Conservation (phyloP, 1,140 invertebrate genomes). For the Vollenhovia emeryi region DNA sequence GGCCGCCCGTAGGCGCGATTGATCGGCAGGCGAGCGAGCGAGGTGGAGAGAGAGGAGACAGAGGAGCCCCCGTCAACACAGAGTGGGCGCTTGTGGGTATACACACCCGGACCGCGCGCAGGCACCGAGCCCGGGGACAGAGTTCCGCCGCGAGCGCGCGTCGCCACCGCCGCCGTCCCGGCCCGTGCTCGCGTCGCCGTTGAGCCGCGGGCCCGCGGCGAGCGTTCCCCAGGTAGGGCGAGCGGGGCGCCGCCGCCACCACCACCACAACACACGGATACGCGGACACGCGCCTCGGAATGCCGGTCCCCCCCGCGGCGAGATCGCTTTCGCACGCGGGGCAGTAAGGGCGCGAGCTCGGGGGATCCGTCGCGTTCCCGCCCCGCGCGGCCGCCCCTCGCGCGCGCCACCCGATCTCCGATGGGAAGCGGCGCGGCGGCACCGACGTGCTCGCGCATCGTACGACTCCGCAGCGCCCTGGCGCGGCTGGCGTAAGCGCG, state of each 20-base stretch:
- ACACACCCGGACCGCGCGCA: constrained; percentile 79
- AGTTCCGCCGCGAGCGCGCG: constrained; percentile 45
- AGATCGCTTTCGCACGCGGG: constrained; percentile 69
- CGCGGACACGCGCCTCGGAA: constrained; percentile 59
- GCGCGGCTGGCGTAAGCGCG: background rate
- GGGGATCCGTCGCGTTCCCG: background rate
- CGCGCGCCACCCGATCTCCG: background rate
- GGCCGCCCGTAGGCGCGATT: background rate
- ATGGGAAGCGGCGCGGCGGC: constrained; percentile 1
- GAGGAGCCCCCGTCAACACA: constrained; percentile 76
- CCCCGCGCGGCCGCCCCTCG: background rate
- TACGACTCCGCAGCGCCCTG: background rate
- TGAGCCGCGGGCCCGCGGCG: background rate
- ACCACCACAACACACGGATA: background rate
- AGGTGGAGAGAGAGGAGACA: background rate
- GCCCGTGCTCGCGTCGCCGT: constrained; percentile 8
- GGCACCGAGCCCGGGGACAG: constrained; percentile 25
- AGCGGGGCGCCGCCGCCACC: background rate
- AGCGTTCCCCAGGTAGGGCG: background rate
- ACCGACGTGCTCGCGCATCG: constrained; percentile 1
- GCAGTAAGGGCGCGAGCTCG: constrained; percentile 53
- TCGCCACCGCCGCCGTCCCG: constrained; percentile 29
- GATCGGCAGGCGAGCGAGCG: background rate
- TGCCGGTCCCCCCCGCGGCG: constrained; percentile 61
- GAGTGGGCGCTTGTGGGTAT: constrained; percentile 75